Base-by-base conservation (phyloP, 2,113 vertebrate species). In the Pipra filicauda region DNA sequence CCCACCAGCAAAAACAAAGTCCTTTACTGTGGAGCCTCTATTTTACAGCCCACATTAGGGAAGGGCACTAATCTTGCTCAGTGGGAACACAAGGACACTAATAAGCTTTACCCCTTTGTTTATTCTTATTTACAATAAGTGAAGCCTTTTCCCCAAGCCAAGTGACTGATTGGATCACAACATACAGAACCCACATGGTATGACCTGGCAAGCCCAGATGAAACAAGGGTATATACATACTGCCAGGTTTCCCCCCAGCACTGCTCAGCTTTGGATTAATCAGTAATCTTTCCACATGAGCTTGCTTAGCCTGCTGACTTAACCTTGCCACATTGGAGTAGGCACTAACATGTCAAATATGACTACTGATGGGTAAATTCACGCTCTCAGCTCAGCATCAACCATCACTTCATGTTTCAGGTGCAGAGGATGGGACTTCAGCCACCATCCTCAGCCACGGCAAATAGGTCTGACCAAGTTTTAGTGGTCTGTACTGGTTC, bases 31-130 rank as follows among this genome's bases (percentile, higher is more conserved):
- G 73, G 52, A 96, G 76, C 27, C 89, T 95, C 92, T 89, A 48
- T 51, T 93, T 89, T 78, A 92, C 18, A 23, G 73, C 61, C 24
- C 72, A 73, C 48, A 26, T 64, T 64, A 91, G 39, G 86, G 57
- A 92, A 91, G 54, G 91, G 80, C 91, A 69, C 79, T 96, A 96
- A 97, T 96, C 97, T 95, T 41, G 43, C 88, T 85, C 85, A 94
- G 91, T 5, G 4, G 62, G 39, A 88, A 82, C 76, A 92, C 48
- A 90, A 93, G 86, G 58, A 91, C 84, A 83, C 55, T 96, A 96
- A 96, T 91, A 94, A 95, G 93, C 94, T 95, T 97, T 96, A 59
- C 58, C 70, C 51, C 77, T 87, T 85, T 92, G 82, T 77, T 94
- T 81, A 91, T 92, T 91, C 88, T 86, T 71, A 59, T 62, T 83